phyloP scores from a whole-genome alignment of 2,797 vertebrate genomes.

The Cossypha heuglini region DNA sequence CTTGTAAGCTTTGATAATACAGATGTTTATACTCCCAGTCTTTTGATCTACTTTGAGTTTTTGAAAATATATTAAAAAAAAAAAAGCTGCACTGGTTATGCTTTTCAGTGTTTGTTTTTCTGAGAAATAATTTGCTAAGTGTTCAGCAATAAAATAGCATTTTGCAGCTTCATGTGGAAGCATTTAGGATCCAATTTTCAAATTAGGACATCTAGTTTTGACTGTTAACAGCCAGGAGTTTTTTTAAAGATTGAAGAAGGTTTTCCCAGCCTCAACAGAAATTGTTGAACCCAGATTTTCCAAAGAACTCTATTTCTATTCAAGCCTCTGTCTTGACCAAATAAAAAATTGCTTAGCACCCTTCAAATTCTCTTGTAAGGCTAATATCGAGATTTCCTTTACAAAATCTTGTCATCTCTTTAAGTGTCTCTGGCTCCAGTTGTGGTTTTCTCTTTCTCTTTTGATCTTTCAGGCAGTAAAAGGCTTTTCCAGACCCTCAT shows the following conservation, averaged over 20 bases:
- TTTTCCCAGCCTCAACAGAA: not conserved
- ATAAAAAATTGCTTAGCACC: not conserved
- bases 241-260: not conserved
- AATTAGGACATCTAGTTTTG: not conserved
- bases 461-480: slow-evolving; percentile 26
- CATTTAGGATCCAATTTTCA: slow-evolving; percentile 27
- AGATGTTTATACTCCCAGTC: not conserved
- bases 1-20: not conserved
- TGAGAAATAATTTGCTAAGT: not conserved
- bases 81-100: not conserved
- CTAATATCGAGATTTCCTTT: not conserved
- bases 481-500: not conserved
- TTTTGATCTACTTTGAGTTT: not conserved
- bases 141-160: not conserved
- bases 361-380: not conserved
- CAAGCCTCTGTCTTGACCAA: not conserved
- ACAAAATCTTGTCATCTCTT: not conserved
- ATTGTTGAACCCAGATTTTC: not conserved
- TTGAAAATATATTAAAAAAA: not conserved
- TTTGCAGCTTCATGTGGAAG: not conserved
- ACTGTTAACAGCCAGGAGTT: not conserved
- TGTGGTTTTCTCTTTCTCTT: slow-evolving; percentile 11
- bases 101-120: not conserved
- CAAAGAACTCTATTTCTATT: not conserved
- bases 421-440: not conserved